Conservation (phyloP, 2,113 vertebrate genomes). For the Neodon shergylaensis region DNA sequence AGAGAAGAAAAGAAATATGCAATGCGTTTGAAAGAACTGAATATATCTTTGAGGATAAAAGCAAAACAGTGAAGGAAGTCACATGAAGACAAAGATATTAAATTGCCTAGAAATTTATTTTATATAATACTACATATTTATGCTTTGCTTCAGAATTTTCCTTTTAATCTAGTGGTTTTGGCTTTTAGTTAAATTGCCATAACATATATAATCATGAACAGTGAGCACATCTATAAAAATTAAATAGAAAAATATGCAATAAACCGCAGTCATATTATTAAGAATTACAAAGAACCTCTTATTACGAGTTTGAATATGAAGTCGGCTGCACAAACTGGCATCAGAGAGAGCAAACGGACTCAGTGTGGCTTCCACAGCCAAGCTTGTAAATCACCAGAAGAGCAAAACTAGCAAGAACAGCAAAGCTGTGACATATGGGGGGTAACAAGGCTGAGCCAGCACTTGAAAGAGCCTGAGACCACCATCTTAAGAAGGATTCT, state of each 20-base stretch:
- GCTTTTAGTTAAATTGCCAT: neutral
- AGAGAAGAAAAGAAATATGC: neutral
- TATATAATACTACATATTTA: neutral
- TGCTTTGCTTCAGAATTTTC: neutral
- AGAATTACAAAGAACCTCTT: neutral
- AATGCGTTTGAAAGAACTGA: neutral
- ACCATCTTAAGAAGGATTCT: neutral
- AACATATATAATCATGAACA: neutral
- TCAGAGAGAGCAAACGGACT: neutral
- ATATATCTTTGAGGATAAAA: neutral
- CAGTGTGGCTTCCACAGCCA: neutral
- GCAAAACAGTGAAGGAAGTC: neutral
- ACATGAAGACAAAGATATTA: neutral
- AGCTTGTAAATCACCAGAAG: neutral
- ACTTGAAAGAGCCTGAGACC: neutral
- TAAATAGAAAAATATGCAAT: neutral
- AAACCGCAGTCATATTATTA: neutral
- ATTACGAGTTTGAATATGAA: neutral
- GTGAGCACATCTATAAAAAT: neutral
- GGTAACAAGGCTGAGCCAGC: neutral
- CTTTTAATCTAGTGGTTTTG: neutral
- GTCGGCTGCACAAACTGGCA: neutral
- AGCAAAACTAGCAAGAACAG: neutral
- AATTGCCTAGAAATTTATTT: slow-evolving; percentile 9
- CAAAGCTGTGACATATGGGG: neutral